A percentile compares a stretch with the other conserved stretches of the same genome.
phyloP scores from a whole-genome alignment of 2,888 invertebrate species.

The Conistra vaccinii region DNA sequence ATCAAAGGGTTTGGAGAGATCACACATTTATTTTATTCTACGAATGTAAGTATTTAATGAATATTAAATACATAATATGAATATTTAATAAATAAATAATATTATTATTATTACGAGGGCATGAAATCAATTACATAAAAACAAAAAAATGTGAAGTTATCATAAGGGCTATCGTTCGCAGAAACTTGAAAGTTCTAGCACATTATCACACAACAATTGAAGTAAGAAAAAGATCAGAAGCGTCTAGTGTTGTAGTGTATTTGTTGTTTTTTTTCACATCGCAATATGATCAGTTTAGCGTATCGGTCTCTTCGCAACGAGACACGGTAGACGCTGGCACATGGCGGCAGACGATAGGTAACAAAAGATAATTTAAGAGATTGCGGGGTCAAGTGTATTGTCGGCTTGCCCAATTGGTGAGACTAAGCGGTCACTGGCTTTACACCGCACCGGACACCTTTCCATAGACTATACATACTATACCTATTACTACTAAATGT shows the following conservation, averaged over 20 bases:
- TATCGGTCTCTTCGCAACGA: slow-evolving; percentile 69
- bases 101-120: too few species aligned
- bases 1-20: too few species aligned
- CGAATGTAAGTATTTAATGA: background rate
- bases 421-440: slow-evolving; percentile 86
- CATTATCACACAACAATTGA: background rate
- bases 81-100: too few species aligned
- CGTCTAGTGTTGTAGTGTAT: slow-evolving; percentile 2
- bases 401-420: slow-evolving; percentile 85
- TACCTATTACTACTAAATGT: background rate
- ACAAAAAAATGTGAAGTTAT: background rate
- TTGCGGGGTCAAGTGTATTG: slow-evolving; percentile 87
- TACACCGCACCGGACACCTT: slow-evolving; percentile 72
- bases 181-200: background rate
- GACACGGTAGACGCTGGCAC: slow-evolving; percentile 73
- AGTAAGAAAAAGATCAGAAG: background rate
- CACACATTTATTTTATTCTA: background rate
- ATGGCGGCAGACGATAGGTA: slow-evolving; percentile 80
- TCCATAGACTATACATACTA: slow-evolving; percentile 57
- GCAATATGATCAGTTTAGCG: slow-evolving; percentile 11
- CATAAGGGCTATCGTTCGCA: background rate
- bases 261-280: slow-evolving; percentile 21
- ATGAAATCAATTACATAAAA: background rate
- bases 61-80: too few species aligned
- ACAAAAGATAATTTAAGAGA: slow-evolving; percentile 84